Conservation (phyloP, 1,140 invertebrate genomes). For the Eumaeus atala region DNA sequence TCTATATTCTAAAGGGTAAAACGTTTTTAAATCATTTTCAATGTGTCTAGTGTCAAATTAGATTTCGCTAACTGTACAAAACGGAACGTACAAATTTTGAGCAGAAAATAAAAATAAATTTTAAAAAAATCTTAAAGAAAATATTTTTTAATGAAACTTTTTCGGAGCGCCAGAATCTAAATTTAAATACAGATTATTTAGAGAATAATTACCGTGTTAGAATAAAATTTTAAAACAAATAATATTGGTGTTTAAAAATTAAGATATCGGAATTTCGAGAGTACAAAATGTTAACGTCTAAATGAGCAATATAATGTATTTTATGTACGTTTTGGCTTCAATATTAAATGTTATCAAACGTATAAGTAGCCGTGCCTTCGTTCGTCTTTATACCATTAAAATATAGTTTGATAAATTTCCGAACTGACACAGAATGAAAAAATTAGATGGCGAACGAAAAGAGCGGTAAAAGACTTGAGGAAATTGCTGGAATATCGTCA, state of each 20-base stretch:
- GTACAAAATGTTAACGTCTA: constrained; percentile 67
- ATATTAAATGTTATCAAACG: constrained; percentile 50
- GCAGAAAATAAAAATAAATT: constrained; percentile 46
- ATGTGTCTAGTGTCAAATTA: constrained; percentile 73
- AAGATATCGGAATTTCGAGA: constrained; percentile 69
- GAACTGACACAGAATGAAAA: constrained; percentile 35
- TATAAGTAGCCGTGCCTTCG: constrained; percentile 71
- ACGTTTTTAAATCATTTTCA: constrained; percentile 64
- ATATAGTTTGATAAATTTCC: constrained; percentile 37
- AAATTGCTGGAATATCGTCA: too few relatives aligned
- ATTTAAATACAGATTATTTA: constrained; percentile 71
- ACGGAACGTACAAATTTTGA: constrained; percentile 71
- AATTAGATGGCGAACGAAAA: constrained; percentile 33
- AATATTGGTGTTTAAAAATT: constrained; percentile 66
- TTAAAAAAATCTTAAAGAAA: constrained; percentile 54
- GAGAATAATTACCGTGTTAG: constrained; percentile 55
- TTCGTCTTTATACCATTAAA: constrained; percentile 56
- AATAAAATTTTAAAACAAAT: constrained; percentile 37
- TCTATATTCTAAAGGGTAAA: constrained; percentile 63
- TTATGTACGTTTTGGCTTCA: constrained; percentile 68
- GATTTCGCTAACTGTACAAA: constrained; percentile 72
- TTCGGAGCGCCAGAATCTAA: constrained; percentile 71
- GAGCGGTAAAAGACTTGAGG: constrained; percentile 7
- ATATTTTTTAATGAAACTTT: constrained; percentile 71
- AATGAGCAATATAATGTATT: constrained; percentile 61